These are phyloP conservation scores for Myiotriccus ornatus DNA, from an alignment of 2,797 vertebrate species.

Conservation along the genomic window DNA sequence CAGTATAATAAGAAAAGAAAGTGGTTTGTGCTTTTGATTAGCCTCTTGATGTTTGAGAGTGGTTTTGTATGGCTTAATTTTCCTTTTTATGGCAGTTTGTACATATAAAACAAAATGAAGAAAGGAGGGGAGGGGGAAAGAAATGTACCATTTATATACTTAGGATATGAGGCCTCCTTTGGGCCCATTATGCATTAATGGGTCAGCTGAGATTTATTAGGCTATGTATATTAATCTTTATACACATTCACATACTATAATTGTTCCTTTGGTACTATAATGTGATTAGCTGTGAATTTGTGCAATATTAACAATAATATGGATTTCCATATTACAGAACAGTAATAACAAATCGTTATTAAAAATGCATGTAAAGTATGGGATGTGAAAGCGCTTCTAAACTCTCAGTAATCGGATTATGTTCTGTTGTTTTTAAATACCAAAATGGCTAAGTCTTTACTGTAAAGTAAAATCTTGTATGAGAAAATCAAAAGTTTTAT, in stretches of 20 bases:
- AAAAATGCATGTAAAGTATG: slow-evolving; percentile 67
- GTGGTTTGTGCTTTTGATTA: slow-evolving; percentile 71
- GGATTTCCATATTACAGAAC: slow-evolving; percentile 60
- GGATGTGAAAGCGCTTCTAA: slow-evolving; percentile 22
- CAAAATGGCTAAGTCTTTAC: not conserved
- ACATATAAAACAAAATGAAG: slow-evolving; percentile 62
- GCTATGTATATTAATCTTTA: slow-evolving; percentile 79
- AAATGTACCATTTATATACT: slow-evolving; percentile 71
- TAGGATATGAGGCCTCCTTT: slow-evolving; percentile 71
- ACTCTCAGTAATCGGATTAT: slow-evolving; percentile 3
- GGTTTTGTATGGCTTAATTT: slow-evolving; percentile 73
- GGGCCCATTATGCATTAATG: slow-evolving; percentile 77
- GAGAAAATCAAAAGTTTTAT: not conserved
- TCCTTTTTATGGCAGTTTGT: slow-evolving; percentile 74
- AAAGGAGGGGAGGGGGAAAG: slow-evolving; percentile 41
- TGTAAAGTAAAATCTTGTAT: not conserved
- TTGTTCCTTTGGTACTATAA: slow-evolving; percentile 76
- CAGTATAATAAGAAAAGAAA: slow-evolving; percentile 64
- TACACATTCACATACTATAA: slow-evolving; percentile 70
- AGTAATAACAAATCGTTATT: slow-evolving; percentile 70
- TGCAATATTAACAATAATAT: slow-evolving; percentile 75
- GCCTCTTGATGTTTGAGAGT: slow-evolving; percentile 71
- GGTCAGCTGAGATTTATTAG: slow-evolving; percentile 76
- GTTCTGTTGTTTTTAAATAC: slow-evolving; percentile 45
- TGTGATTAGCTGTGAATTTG: slow-evolving; percentile 74